Evolutionary conservation across 1,140 invertebrate genomes (phyloP), one percentile per base, ranked within the genome.

Genomic region (Bemisia tabaci): DNA sequence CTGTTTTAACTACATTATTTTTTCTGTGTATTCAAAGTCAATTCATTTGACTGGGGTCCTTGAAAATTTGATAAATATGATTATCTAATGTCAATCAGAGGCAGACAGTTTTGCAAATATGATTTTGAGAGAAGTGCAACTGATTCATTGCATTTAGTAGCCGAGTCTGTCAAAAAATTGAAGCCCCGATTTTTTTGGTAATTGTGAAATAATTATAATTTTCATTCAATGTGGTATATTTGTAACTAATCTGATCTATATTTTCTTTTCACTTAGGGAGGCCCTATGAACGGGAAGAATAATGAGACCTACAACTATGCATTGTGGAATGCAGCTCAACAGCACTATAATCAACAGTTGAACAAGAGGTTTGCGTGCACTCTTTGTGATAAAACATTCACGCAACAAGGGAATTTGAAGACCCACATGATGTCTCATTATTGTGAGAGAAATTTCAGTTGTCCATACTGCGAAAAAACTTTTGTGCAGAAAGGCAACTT

Each of bases 371-470:
- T 67, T 59, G 21, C 23, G 21, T 70, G 70, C 69, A 69, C 70
- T 17, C 73, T 75, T 64, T 81, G 79, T 71, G 12, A 58, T 22
- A 68, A 27, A 58, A 65, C 60, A 48, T 65, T 65, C 48, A 27
- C 24, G 12, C 24, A 68, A 23, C 25, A 68, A 12, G 22, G 27
- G 5, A 39, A 48, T 17, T 26, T 68, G 26, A 65, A 64, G 11
- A 59, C 48, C 60, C 67, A 68, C 64, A 22, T 25, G 25, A n/a
- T 60, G 24, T 12, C 26, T 12, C 1, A 58, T 22, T 59, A 65
- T 48, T 48, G 33, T 17, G 33, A 48, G 17, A 48, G 33, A 17
- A 48, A 48, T 17, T 48, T 48, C 33, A 48, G 33, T 17, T 48
- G 33, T 48, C 33, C 33, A 9, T 48, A 48, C 17, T 48, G 33